These are phyloP conservation scores for Cepaea hortensis DNA, from an alignment of 2,888 invertebrate species.

Conservation along the genomic window DNA sequence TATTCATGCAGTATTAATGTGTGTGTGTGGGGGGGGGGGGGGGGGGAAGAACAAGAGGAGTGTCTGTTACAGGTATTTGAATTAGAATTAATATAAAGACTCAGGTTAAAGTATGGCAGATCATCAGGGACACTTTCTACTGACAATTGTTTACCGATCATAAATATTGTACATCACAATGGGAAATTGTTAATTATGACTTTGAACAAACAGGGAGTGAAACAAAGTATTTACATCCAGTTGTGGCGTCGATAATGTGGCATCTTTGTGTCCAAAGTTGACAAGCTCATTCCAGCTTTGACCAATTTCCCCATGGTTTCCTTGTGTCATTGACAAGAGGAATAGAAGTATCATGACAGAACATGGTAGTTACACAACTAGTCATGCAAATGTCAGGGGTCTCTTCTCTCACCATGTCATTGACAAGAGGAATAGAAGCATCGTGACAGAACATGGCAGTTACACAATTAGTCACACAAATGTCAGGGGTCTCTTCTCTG, in stretches of 20 bases:
- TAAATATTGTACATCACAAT: no score
- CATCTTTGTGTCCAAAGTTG: not conserved
- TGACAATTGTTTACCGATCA: no score
- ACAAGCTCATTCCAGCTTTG: slow-evolving; percentile 16
- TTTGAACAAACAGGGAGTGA: not conserved
- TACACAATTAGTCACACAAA: not conserved
- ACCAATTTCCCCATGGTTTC: not conserved
- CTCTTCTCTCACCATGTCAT: not conserved
- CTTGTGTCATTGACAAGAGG: not conserved
- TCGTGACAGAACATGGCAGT: not conserved
- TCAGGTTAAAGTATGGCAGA: no score
- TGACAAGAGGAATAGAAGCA: not conserved
- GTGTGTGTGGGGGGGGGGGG: no score
- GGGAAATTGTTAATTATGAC: not conserved
- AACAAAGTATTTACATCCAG: slow-evolving; percentile 24
- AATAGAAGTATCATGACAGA: not conserved
- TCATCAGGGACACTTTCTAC: no score
- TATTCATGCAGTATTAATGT: no score
- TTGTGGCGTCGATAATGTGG: slow-evolving; percentile 35
- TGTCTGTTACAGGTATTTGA: no score
- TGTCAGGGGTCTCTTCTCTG: no score
- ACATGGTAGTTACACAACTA: not conserved
- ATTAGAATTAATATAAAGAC: no score
- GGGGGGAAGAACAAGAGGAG: no score
- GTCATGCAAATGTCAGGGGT: not conserved